phyloP scores from a whole-genome alignment of 2,113 vertebrate genomes.

The Chunga burmeisteri region DNA sequence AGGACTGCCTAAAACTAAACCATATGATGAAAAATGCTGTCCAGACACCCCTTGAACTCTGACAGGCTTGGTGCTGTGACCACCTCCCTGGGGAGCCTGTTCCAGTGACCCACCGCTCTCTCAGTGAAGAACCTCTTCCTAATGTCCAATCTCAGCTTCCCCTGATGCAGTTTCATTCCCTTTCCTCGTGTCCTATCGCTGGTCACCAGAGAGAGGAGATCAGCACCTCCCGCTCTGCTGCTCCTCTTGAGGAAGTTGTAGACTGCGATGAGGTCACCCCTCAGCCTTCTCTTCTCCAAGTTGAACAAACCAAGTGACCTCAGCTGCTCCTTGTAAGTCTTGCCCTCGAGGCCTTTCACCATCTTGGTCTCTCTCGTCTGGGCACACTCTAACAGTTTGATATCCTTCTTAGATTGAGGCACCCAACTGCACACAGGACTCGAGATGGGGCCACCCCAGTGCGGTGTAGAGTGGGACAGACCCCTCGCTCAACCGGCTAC shows the following conservation, averaged over 20 bases:
- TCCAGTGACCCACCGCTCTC: background rate
- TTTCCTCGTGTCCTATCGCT: background rate
- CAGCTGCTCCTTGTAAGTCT: too few species aligned
- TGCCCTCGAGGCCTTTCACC: too few species aligned
- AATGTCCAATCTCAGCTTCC: background rate
- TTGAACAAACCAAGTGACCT: too few species aligned
- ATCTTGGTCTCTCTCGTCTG: too few species aligned
- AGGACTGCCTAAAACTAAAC: background rate
- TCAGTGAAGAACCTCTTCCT: background rate
- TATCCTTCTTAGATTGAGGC: background rate
- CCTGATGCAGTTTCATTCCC: background rate
- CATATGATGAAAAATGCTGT: accelerated
- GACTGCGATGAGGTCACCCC: too few species aligned
- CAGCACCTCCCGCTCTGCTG: accelerated
- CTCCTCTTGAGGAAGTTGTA: too few species aligned
- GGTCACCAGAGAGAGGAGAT: background rate
- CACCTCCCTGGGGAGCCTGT: background rate
- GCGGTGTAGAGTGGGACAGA: too few species aligned
- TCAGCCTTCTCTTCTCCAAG: too few species aligned
- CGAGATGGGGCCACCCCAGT: too few species aligned
- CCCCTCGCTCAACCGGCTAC: too few species aligned
- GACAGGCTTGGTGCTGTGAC: background rate
- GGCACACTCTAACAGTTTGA: too few species aligned
- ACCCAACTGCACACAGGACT: too few species aligned
- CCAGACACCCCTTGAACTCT: background rate